Percentiles rank a stretch among this genome's conserved stretches.
These are phyloP conservation scores for Chrysina gloriosa DNA, from an alignment of 2,888 invertebrate genomes.

Conservation along the genomic window DNA sequence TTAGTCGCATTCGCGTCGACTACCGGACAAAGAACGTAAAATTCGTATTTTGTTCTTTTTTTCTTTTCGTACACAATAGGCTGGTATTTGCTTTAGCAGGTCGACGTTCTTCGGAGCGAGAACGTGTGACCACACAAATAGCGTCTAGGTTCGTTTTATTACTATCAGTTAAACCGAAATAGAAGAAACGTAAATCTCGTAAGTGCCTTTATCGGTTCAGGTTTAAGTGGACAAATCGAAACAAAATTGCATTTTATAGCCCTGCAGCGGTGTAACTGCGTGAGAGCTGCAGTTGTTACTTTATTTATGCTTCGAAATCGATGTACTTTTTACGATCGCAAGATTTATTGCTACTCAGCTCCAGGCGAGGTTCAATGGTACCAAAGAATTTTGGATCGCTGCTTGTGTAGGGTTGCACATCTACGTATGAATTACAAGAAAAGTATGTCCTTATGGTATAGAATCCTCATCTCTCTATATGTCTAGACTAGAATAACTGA, in stretches of 20 bases:
- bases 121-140: slow-evolving; percentile 30
- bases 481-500: too few relatives aligned
- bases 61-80: slow-evolving; percentile 6
- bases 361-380: neutral
- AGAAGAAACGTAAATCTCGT: slow-evolving; percentile 7
- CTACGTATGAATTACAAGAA: too few relatives aligned
- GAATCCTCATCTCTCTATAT: too few relatives aligned
- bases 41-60: slow-evolving; percentile 23
- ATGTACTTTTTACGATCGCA: neutral
- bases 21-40: slow-evolving; percentile 26
- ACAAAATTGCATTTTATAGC: slow-evolving; percentile 7
- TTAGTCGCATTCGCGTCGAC: slow-evolving; percentile 3
- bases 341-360: neutral
- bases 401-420: too few relatives aligned
- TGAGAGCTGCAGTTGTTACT: neutral
- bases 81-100: slow-evolving; percentile 13
- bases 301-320: neutral
- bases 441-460: too few relatives aligned
- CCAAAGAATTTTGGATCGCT: neutral
- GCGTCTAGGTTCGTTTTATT: slow-evolving; percentile 6
- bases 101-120: slow-evolving; percentile 19
- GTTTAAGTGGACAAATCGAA: neutral
- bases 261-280: neutral
- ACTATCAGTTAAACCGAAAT: slow-evolving; percentile 8
- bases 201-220: neutral